A percentile compares a stretch with the other conserved stretches of the same genome.
phyloP scores from a whole-genome alignment of 2,113 vertebrate species.

The Chelonoidis abingdonii region DNA sequence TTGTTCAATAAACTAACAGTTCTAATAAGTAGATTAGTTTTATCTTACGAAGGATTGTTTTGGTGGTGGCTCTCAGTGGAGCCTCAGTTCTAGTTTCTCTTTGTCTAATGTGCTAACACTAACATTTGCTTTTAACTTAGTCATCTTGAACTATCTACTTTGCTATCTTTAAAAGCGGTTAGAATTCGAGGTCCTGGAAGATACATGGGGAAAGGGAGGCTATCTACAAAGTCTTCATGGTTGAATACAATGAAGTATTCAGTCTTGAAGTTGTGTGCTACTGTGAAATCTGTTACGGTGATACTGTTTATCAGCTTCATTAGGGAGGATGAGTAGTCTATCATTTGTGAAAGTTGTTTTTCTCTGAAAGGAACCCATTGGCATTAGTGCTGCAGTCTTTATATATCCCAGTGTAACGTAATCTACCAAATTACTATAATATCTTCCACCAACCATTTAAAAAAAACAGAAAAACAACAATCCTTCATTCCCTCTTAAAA shows the following conservation, averaged over 20 bases:
- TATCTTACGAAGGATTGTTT: slow-evolving; percentile 56
- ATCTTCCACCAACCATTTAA: background rate
- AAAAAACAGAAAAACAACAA: background rate
- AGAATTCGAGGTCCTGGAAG: slow-evolving; percentile 48
- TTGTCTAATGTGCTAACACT: background rate
- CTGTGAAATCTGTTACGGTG: slow-evolving; percentile 5
- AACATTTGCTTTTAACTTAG: slow-evolving; percentile 16
- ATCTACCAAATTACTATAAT: background rate
- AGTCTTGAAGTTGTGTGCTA: background rate
- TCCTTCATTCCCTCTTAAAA: background rate
- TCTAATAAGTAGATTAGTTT: slow-evolving; percentile 51
- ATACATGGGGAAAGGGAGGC: background rate
- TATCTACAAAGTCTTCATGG: background rate
- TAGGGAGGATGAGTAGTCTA: slow-evolving; percentile 44
- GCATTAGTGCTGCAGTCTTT: slow-evolving; percentile 26
- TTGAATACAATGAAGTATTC: slow-evolving; percentile 55
- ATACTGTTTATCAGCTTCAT: slow-evolving; percentile 54
- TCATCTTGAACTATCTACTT: too few relatives aligned
- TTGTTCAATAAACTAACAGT: slow-evolving; percentile 42
- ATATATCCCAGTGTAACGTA: background rate
- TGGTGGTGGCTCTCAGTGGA: slow-evolving; percentile 33
- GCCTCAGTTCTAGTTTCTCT: background rate
- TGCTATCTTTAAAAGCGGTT: background rate
- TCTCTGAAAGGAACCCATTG: background rate
- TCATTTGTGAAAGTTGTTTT: slow-evolving; percentile 22